These are phyloP conservation scores for Pogonocichla stellata DNA, from an alignment of 2,113 vertebrate genomes.

Conservation along the genomic window DNA sequence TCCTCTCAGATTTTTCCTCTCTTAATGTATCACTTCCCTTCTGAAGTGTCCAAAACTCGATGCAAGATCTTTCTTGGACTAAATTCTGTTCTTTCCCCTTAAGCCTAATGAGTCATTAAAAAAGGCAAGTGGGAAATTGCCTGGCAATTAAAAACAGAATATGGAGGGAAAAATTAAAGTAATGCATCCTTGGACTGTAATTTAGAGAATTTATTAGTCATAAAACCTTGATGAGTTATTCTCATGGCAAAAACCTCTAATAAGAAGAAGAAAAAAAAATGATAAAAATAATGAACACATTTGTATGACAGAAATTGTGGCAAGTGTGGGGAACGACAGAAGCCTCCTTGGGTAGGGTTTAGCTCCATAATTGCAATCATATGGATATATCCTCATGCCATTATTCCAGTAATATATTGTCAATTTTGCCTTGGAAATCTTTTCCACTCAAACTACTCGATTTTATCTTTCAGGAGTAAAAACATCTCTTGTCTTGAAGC, in stretches of 20 bases:
- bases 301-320: constrained; percentile 33
- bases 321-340: constrained; percentile 19
- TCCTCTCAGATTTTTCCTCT: background rate
- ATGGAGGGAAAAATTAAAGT: constrained; percentile 50
- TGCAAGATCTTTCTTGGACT: constrained; percentile 3
- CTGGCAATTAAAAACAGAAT: constrained; percentile 57
- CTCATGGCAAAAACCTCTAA: constrained; percentile 60
- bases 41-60: background rate
- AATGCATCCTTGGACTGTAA: constrained; percentile 64
- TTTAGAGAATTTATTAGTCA: constrained; percentile 66
- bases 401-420: background rate
- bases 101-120: constrained; percentile 61
- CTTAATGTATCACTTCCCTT: background rate
- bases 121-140: constrained; percentile 51
- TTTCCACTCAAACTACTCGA: background rate
- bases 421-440: constrained; percentile 15
- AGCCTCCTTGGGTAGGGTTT: background rate
- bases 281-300: constrained; percentile 28
- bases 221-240: constrained; percentile 68
- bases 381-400: background rate
- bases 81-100: constrained; percentile 49
- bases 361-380: constrained; percentile 10
- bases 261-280: background rate
- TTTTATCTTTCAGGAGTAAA: background rate
- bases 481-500: background rate